These are phyloP conservation scores for Piscicola geometra DNA, from an alignment of 2,888 invertebrate genomes.

Conservation along the genomic window DNA sequence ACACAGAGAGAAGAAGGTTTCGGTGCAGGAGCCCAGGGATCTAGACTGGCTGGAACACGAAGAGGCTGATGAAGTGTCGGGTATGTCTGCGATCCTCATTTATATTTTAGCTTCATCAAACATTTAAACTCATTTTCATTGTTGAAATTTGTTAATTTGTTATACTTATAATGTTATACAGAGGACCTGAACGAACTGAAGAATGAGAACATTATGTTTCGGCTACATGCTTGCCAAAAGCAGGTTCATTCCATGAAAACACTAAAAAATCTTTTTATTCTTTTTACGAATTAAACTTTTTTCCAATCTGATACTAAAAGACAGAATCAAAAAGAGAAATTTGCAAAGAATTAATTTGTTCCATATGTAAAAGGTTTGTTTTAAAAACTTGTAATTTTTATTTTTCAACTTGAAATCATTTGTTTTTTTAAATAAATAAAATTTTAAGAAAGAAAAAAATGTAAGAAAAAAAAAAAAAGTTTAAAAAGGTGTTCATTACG, in stretches of 20 bases:
- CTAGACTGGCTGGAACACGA: background rate
- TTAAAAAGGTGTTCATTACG: too few relatives aligned
- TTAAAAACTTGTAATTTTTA: too few relatives aligned
- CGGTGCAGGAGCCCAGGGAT: background rate
- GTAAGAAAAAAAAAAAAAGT: too few relatives aligned
- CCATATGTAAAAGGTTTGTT: background rate
- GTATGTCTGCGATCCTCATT: background rate
- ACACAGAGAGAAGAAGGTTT: background rate
- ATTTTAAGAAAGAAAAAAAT: too few relatives aligned
- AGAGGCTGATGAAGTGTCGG: background rate
- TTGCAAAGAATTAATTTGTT: background rate
- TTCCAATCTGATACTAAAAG: background rate
- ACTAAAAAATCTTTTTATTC: too few relatives aligned
- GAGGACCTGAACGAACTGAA: slow-evolving; percentile 13
- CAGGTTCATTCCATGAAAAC: background rate
- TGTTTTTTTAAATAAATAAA: too few relatives aligned
- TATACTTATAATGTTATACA: background rate
- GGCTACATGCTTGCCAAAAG: background rate
- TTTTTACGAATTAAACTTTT: background rate
- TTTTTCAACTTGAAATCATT: too few relatives aligned
- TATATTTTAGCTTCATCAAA: too few relatives aligned
- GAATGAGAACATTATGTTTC: background rate
- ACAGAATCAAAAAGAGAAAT: background rate
- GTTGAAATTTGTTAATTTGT: too few relatives aligned
- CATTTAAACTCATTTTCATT: background rate